Base-by-base conservation (phyloP, 1,140 invertebrate species). In the Lycorma delicatula region DNA sequence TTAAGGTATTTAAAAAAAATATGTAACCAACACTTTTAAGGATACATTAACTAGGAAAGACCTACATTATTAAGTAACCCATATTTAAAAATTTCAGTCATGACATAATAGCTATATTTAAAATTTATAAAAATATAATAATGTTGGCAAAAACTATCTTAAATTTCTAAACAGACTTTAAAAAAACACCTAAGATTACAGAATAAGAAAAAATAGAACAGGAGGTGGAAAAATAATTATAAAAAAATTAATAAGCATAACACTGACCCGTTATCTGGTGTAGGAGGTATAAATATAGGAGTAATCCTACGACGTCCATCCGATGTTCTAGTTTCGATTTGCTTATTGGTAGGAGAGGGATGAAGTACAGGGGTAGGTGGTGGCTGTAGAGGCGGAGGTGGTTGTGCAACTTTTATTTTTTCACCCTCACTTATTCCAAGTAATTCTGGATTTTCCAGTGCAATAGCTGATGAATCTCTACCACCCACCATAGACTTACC, bases 291-390 rank as follows among this genome's bases (percentile, higher is more conserved):
- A 69, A 93, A 96, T 74, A 98, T 92, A 12, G 96, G 96, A 3
- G 93, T 98, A 47, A 98, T 98, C 59, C 95, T 78, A 47, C 94
- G 74, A 71, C 91, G 87, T 13, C 95, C 96, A 76, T 97, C 93
- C 4, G 90, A 86, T 23, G 93, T 91, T 46, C 90, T 79, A 0
- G 92, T 96, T 76, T 98, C 95, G 26, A 97, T 94, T 80, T 98
- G 95, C 68, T 96, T 90, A 74, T 90, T 90, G 46, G 75, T 76
- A 34, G 61, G 63, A 6, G 71, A 9, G 54, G 26, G 20, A 26
- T 26, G 50, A 29, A 29, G 3, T 3, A 26, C 25, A 9, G 52
- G 41, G 1, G 46, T 23, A 25, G 56, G 26, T 7, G 29, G n/a
- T 20, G 72, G 70, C 56, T 72, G 52, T 31, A 38, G 25, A 3